A percentile compares a stretch with the other conserved stretches of the same genome.
These are phyloP conservation scores for Drosophila melanica DNA, from an alignment of 1,140 invertebrate species.

Conservation along the genomic window DNA sequence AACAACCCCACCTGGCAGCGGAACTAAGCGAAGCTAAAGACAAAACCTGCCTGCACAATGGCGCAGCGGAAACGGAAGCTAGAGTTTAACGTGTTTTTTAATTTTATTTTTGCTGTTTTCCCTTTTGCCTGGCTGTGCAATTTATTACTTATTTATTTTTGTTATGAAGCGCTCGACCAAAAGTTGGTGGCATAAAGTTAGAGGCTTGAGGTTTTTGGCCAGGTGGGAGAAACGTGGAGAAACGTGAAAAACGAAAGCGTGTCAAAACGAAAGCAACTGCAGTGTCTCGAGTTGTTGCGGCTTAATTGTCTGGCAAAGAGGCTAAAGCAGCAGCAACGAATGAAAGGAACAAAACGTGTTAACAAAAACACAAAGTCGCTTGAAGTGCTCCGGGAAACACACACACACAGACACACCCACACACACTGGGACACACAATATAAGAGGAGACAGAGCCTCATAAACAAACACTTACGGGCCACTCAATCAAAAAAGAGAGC, in stretches of 20 bases:
- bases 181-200: neutral
- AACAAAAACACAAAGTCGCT: constrained; percentile 13
- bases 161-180: neutral
- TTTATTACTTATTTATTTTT: constrained; percentile 47
- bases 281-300: constrained; percentile 41
- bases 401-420: constrained; percentile 4
- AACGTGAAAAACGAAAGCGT: constrained; percentile 48
- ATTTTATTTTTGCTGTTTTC: constrained; percentile 11
- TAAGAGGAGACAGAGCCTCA: constrained; percentile 44
- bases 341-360: constrained; percentile 24
- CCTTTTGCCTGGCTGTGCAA: constrained; percentile 22
- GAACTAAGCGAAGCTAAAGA: constrained; percentile 23
- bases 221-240: constrained; percentile 32
- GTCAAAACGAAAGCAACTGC: constrained; percentile 47
- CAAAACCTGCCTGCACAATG: constrained; percentile 73
- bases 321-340: constrained; percentile 45
- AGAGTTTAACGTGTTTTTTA: constrained; percentile 62
- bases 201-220: constrained; percentile 5
- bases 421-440: constrained; percentile 8
- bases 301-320: constrained; percentile 54
- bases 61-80: constrained; percentile 83
- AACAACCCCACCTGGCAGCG: constrained; percentile 6
- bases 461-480: constrained; percentile 74
- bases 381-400: neutral
- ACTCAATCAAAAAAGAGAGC: constrained; percentile 81